Percentiles rank a stretch among this genome's conserved stretches.
Conservation (phyloP, 2,113 vertebrate genomes). For the Xenopus borealis region DNA sequence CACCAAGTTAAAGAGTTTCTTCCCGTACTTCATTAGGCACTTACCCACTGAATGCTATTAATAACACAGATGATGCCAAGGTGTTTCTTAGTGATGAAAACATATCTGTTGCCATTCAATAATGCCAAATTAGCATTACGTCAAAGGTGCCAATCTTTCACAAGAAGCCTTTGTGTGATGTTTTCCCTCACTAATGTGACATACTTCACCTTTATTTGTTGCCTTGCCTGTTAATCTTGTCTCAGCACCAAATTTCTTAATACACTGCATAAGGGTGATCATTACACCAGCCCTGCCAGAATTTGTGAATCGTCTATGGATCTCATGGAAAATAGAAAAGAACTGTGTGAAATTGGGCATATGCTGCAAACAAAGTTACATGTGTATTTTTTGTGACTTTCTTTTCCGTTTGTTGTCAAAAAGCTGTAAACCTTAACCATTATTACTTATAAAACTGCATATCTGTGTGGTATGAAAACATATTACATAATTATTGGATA, state of each 20-base stretch:
- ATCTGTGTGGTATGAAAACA: too few species aligned
- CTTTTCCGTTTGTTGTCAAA: too few species aligned
- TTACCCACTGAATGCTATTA: background rate
- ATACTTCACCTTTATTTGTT: constrained; percentile 14
- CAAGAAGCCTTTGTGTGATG: constrained; percentile 28
- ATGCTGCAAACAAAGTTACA: background rate
- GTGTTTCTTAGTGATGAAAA: constrained; percentile 15
- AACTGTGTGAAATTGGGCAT: background rate
- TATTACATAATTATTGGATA: too few species aligned
- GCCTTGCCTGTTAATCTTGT: constrained; percentile 12
- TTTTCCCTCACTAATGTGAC: constrained; percentile 21
- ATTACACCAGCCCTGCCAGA: constrained; percentile 10
- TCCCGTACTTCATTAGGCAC: background rate
- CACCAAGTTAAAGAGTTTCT: background rate
- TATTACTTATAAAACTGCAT: too few species aligned
- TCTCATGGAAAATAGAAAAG: constrained; percentile 3
- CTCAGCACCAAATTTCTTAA: constrained; percentile 33
- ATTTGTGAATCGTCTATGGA: constrained; percentile 17
- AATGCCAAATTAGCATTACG: background rate
- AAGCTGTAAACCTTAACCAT: too few species aligned
- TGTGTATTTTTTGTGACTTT: too few species aligned
- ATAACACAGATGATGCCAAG: background rate
- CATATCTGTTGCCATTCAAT: constrained; percentile 2
- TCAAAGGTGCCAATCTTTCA: constrained; percentile 10
- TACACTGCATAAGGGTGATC: constrained; percentile 28